These are phyloP conservation scores for Harpegnathos saltator DNA, from an alignment of 1,140 invertebrate genomes.

Conservation along the genomic window DNA sequence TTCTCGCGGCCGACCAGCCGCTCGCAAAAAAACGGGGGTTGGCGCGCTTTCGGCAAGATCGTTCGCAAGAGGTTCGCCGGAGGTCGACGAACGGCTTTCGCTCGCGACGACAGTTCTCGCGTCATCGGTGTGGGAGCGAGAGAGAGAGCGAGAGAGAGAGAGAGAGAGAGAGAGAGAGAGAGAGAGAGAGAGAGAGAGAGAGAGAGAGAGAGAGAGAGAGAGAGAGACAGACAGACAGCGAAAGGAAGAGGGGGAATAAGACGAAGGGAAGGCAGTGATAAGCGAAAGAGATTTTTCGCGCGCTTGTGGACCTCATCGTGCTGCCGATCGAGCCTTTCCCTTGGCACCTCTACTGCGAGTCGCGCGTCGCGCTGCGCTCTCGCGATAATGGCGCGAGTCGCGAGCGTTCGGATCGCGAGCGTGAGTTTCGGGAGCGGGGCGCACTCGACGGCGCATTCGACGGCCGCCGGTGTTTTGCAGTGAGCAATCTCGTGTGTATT, in stretches of 20 bases:
- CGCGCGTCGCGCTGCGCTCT: constrained; percentile 2
- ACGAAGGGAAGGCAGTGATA: constrained; percentile 8
- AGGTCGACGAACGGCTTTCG: constrained; percentile 25
- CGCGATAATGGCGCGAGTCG: constrained; percentile 31
- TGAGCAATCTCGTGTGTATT: constrained; percentile 18
- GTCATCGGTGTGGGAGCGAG: background rate
- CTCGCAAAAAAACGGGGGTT: background rate
- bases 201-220: background rate
- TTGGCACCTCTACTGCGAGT: background rate
- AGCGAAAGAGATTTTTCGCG: constrained; percentile 23
- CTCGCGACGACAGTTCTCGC: constrained; percentile 56
- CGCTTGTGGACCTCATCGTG: background rate
- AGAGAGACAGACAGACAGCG: background rate
- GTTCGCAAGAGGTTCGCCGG: background rate
- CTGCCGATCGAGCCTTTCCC: background rate
- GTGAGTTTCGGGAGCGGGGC: constrained; percentile 20
- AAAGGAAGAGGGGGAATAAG: background rate
- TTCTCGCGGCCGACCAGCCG: background rate
- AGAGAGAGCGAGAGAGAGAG: constrained; percentile 15
- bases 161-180: constrained; percentile 21
- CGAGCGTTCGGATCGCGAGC: constrained; percentile 9
- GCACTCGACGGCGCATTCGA: constrained; percentile 1
- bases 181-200: constrained; percentile 12
- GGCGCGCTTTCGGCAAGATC: background rate
- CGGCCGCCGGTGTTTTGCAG: background rate